Conservation (phyloP, 2,888 invertebrate genomes). For the Thelaira solivaga region DNA sequence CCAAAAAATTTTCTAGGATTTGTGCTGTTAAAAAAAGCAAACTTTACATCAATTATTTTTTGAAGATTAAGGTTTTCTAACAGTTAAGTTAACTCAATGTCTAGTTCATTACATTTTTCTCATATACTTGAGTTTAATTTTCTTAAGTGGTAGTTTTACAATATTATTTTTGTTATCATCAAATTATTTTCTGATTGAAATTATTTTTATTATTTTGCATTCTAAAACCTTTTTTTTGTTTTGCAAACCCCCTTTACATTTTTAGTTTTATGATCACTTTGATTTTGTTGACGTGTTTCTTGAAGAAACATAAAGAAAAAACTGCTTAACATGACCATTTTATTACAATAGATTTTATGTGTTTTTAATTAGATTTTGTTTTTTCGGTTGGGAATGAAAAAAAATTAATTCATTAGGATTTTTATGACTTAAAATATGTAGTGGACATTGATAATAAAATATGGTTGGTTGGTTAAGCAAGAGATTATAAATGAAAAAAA, state of each 20-base stretch:
- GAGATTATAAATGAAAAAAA: conserved; percentile 8
- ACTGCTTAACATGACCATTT: conserved; percentile 39
- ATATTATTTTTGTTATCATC: conserved; percentile 20
- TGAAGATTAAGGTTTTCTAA: too few species aligned
- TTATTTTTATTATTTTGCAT: conserved; percentile 42
- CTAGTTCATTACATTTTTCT: not conserved
- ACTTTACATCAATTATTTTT: too few species aligned
- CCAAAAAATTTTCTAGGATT: too few species aligned
- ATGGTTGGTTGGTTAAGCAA: conserved; percentile 14
- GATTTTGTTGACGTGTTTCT: not conserved
- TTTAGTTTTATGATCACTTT: conserved; percentile 20
- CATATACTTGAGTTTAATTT: not conserved
- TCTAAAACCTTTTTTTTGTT: not conserved
- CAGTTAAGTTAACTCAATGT: too few species aligned
- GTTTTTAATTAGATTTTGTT: conserved; percentile 52
- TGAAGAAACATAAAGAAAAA: not conserved
- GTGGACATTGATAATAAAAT: conserved; percentile 43
- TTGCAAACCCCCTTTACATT: not conserved
- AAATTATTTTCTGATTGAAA: conserved; percentile 22
- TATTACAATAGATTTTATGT: conserved; percentile 40
- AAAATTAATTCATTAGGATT: conserved; percentile 55
- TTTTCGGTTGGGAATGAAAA: not conserved
- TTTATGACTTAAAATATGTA: conserved; percentile 45
- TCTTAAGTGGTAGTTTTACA: conserved; percentile 9
- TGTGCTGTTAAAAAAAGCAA: too few species aligned